Percentiles rank a stretch among this genome's conserved stretches.
These are phyloP conservation scores for Nyctalus aviator DNA, from an alignment of 2,797 vertebrate species.

Conservation along the genomic window DNA sequence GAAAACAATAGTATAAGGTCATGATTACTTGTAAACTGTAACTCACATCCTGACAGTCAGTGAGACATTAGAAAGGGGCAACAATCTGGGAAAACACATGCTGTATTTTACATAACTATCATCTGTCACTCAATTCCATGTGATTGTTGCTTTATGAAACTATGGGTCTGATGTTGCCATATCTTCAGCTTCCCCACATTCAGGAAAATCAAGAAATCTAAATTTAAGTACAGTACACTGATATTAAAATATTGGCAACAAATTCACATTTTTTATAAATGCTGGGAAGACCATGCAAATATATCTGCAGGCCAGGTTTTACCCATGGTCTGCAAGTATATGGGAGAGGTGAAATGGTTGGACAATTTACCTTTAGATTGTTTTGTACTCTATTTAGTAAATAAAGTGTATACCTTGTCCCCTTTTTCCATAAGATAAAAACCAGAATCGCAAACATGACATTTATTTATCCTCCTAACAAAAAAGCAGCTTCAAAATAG, in stretches of 20 bases:
- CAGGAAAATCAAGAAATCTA: constrained; percentile 37
- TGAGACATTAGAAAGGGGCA: not conserved
- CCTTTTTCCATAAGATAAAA: constrained; percentile 42
- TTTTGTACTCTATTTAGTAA: constrained; percentile 44
- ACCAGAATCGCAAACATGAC: constrained; percentile 10
- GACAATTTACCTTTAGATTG: not conserved
- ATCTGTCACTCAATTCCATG: not conserved
- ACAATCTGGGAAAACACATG: constrained; percentile 32
- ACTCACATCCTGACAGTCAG: not conserved
- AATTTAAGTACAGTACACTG: not conserved
- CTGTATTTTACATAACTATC: not conserved
- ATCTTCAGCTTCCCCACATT: not conserved
- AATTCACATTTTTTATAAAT: constrained; percentile 41
- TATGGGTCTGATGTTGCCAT: constrained; percentile 11
- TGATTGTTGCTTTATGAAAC: constrained; percentile 22
- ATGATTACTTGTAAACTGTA: not conserved
- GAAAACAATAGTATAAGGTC: not conserved
- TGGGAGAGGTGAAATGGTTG: not conserved
- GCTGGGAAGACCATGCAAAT: constrained; percentile 27
- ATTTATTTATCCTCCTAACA: constrained; percentile 38
- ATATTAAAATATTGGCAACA: constrained; percentile 36
- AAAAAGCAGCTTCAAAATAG: constrained; percentile 44
- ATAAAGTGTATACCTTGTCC: not conserved
- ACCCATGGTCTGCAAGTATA: not conserved
- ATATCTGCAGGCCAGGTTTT: not conserved